Evolutionary conservation across 2,113 vertebrate genomes (phyloP), one percentile per base, ranked within the genome.

Genomic region (Catharus fuscescens): DNA sequence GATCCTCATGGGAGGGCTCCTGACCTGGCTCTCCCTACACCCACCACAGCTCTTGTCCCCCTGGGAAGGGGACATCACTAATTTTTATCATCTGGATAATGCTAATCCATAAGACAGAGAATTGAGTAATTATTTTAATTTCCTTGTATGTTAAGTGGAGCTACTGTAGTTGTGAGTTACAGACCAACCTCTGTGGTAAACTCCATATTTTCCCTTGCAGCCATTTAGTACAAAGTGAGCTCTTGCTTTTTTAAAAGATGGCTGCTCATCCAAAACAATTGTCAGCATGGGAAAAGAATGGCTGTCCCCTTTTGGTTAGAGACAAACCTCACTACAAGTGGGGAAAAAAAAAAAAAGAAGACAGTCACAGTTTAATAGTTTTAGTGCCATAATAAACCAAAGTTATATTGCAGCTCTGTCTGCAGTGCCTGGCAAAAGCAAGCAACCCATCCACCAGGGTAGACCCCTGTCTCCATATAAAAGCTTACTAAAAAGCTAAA

Each of bases 381-480:
- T 96, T 93, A 95, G 84, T 86, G 71, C 74, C 52, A 64, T 77
- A 94, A 94, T 96, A 96, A 97, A 97, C 80, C 72, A 7, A 67
- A 91, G 71, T 92, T 96, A 95, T 44, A 95, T 73, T 95, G 93
- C 93, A 64, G 53, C 2, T 1, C 74, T 87, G 76, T 96, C 94
- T 95, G 71, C 60, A 77, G 90, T 44, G 31, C 76, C 94, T 77
- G 90, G 89, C 94, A 90, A 97, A 97, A 94, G 59, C 57, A 42
- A 87, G 56, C 45, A 89, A 53, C 20, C 64, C 44, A 66, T 90
- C 91, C 88, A 94, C 47, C 60, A 79, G 52, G 38, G n/a, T 28
- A 89, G 70, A 91, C 12, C 61, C 81, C 80, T 82, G 89, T 90
- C 92, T 92, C 92, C 90, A 80, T 32, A 89, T 81, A 97, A 96